A percentile compares a stretch with the other conserved stretches of the same genome.
Conservation (phyloP, 2,113 vertebrate species). For the Solea senegalensis region DNA sequence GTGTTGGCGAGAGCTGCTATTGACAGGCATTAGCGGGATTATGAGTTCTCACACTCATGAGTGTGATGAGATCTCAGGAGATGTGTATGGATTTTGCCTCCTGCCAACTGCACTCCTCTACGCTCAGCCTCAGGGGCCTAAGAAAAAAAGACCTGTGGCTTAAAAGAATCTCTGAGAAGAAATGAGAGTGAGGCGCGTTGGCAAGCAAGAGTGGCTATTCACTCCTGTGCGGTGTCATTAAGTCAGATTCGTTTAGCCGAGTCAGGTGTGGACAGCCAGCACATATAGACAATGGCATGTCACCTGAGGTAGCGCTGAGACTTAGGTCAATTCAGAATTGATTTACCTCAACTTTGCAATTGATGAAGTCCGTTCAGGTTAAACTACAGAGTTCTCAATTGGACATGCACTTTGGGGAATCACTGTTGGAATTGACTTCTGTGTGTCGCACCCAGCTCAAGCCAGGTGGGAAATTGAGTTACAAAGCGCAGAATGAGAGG, state of each 20-base stretch:
- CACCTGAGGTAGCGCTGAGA: constrained; percentile 67
- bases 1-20: constrained; percentile 53
- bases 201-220: constrained; percentile 32
- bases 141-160: constrained; percentile 53
- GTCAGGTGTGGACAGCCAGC: constrained; percentile 60
- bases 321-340: constrained; percentile 76
- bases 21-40: constrained; percentile 67
- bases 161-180: constrained; percentile 15
- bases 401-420: constrained; percentile 67
- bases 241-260: constrained; percentile 69
- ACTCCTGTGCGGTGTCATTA: constrained; percentile 60
- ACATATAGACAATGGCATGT: constrained; percentile 68
- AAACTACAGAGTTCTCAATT: constrained; percentile 74
- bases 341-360: constrained; percentile 77
- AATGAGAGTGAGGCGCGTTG: constrained; percentile 32
- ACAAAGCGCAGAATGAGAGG: constrained; percentile 62
- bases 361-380: constrained; percentile 80
- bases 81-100: constrained; percentile 68
- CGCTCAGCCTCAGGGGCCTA: constrained; percentile 32
- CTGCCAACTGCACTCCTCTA: constrained; percentile 53
- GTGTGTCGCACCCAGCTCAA: constrained; percentile 70
- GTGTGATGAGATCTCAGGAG: constrained; percentile 64
- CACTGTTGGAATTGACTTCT: constrained; percentile 72
- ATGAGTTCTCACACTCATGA: constrained; percentile 64
- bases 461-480: constrained; percentile 78